Evolutionary conservation across 2,797 vertebrate genomes (phyloP), one percentile per base, ranked within the genome.

Genomic region (Malacoctenus gilli): DNA sequence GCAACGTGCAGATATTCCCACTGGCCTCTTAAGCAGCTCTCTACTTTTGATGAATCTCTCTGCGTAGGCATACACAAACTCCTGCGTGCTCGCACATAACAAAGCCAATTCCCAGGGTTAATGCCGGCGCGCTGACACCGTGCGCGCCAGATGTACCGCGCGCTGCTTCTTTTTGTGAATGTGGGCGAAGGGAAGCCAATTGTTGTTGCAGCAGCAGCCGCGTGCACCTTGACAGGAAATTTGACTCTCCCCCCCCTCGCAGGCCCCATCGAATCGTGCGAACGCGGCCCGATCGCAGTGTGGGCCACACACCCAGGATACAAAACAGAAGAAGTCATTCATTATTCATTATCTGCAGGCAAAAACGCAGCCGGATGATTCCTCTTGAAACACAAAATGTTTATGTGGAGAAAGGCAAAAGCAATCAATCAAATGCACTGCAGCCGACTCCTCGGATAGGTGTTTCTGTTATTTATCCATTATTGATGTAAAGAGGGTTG

Each of bases 1-100:
- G 85, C 81, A 80, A 86, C 41, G 72, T 79, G 83, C 81, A 84
- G 74, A 87, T 89, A 87, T 86, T 87, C 84, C 87, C 85, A 87
- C 75, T 70, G 83, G 81, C 84, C 86, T 87, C 82, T 79, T 86
- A 85, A 89, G 84, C 75, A 69, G 68, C 79, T 76, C 83, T 84
- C 76, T 71, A 83, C 76, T 77, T 84, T 75, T 84, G 80, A 89
- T 85, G 70, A 85, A 88, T 85, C 65, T 83, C 79, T 75, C 44
- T 85, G 83, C 74, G 80, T 88, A 75, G 83, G 83, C 73, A 79
- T 52, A 80, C 65, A 62, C 64, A 71, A 69, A 79, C 70, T 85
- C 69, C 67, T 63, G 76, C 68, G 72, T 59, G 76, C 72, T 80
- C 77, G 61, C 70, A 80, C 73, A 75, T 58, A 77, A 72, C 60